Base-by-base conservation (phyloP, 2,113 vertebrate species). In the Cynoglossus semilaevis region DNA sequence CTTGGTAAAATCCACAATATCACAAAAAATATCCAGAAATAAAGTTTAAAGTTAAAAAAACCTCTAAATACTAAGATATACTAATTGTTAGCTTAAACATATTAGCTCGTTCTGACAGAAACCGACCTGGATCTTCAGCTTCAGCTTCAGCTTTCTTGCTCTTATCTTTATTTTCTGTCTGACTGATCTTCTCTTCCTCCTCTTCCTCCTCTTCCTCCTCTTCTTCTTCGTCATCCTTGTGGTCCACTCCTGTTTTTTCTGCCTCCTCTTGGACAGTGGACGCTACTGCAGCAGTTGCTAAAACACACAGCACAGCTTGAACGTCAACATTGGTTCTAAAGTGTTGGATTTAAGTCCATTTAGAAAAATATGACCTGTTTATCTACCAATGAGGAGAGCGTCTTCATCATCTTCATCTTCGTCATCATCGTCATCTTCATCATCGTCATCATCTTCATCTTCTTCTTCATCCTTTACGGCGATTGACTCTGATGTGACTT, bases 191-290 rank as follows among this genome's bases (percentile, higher is more conserved):
- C 1, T 76, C 71, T 18, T 36, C 59, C 0, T 68, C 46, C 8
- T 81, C 80, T 36, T 74, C 70, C 29, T 58, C 58, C 7, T 57
- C 58, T 0, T 55, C 55, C 0, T 14, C 7, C 12, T 41, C 38
- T 29, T 29, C 22, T 29, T 29, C 22, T 29, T 2, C 22, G 6
- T 29, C 22, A 29, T 29, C 22, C 6, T 29, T 29, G 22, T 29
- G 22, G 15, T 67, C 67, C 56, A 9, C 57, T 9, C 77, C 72
- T 1, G 64, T 41, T 70, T 83, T 37, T 51, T 48, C 52, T 34
- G 57, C 81, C 75, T 57, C 85, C 77, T 84, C 14, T 60, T 84
- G 83, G 81, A 57, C 55, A 1, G 44, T 16, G 1, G 65, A 0
- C 0, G 59, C 55, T 1, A 40, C 73, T 80, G 64, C 75, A 74